These are phyloP conservation scores for Trissolcus basalis DNA, from an alignment of 1,140 invertebrate genomes.

Conservation along the genomic window DNA sequence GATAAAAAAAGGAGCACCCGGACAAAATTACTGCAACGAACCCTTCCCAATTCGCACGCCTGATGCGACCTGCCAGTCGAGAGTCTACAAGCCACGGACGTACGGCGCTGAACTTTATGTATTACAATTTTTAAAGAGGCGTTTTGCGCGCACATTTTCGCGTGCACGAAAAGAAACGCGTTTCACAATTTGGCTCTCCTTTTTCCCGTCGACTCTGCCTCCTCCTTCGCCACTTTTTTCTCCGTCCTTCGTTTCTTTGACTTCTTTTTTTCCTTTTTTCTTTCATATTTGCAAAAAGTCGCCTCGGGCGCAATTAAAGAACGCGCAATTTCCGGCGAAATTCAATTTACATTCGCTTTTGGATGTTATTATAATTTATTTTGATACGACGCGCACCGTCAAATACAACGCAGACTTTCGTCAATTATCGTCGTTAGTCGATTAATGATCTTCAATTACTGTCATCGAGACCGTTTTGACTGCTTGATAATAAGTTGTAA, in stretches of 20 bases:
- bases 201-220: background rate
- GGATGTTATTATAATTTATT: conserved; percentile 1
- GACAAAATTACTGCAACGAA: conserved; percentile 56
- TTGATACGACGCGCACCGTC: background rate
- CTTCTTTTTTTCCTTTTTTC: conserved; percentile 1
- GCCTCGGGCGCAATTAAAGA: conserved; percentile 38
- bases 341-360: conserved; percentile 36
- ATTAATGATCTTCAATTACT: conserved; percentile 8
- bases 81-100: conserved; percentile 48
- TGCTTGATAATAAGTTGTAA: background rate
- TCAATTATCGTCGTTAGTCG: background rate
- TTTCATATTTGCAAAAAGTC: conserved; percentile 6
- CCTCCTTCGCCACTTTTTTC: no score
- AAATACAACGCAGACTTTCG: background rate
- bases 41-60: conserved; percentile 52
- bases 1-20: conserved; percentile 35
- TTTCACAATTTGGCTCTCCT: conserved; percentile 22
- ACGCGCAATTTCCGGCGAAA: conserved; percentile 28
- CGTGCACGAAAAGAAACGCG: conserved; percentile 19
- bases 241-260: conserved; percentile 6
- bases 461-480: background rate
- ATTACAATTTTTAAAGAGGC: conserved; percentile 57
- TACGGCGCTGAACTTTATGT: conserved; percentile 43
- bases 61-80: conserved; percentile 55
- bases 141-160: conserved; percentile 23